Percentiles rank a stretch among this genome's conserved stretches.
Evolutionary conservation across 2,888 invertebrate genomes (phyloP).

Genomic region (Penaeus monodon): DNA sequence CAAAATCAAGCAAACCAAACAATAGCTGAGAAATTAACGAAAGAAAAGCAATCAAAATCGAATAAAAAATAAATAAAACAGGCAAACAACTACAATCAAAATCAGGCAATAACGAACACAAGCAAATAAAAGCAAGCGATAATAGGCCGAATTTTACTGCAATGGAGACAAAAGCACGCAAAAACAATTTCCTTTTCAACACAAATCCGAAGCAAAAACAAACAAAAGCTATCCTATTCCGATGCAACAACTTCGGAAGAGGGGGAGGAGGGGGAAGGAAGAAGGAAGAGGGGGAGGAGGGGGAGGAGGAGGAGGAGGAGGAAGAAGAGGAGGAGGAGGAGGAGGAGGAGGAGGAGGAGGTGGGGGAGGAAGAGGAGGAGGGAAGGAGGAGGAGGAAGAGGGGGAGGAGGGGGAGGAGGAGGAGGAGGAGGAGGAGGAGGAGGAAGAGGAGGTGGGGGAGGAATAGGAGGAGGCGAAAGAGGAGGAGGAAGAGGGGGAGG

Average conservation of each 20-base stretch:
- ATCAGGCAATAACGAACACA: too few species aligned
- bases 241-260: neutral
- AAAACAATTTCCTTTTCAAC: too few species aligned
- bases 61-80: too few species aligned
- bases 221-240: too few species aligned
- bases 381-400: neutral
- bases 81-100: too few species aligned
- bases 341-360: neutral
- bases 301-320: neutral
- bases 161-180: too few species aligned
- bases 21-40: too few species aligned
- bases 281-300: neutral
- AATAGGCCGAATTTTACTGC: too few species aligned
- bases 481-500: neutral
- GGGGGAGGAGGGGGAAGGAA: neutral
- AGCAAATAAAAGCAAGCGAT: too few species aligned
- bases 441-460: neutral
- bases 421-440: neutral
- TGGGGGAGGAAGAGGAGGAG: neutral
- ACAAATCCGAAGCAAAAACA: too few species aligned
- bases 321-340: slow-evolving; percentile 1
- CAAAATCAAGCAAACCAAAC: too few species aligned
- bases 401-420: neutral
- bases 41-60: too few species aligned
- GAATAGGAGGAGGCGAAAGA: neutral